Base-by-base conservation (phyloP, 1,140 invertebrate species). In the Drosophila lowei region DNA sequence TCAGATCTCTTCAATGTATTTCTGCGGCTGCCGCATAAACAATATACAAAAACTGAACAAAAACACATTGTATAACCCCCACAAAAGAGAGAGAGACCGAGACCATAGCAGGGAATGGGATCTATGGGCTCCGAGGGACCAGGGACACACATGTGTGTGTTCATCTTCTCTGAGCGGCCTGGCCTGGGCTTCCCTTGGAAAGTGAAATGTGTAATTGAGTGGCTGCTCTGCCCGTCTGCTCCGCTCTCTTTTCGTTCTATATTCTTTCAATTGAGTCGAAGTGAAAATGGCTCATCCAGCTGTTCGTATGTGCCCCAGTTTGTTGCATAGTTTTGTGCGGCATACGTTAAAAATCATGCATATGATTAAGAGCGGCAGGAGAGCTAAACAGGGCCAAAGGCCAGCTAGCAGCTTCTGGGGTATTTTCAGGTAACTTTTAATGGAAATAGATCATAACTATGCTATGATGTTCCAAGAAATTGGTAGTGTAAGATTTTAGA, bases 131-230 rank as follows among this genome's bases (percentile, higher is more conserved):
- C 3, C 4, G 34, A 50, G 30, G 15, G 59, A 25, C n/a, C 34
- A 44, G 52, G 42, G 5, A 52, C 25, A 62, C 66, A 77, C 56
- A 73, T 68, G 54, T 65, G 50, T 73, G 46, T 34, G 30, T 34
- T 21, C 55, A n/a, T n/a, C n/a, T n/a, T 70, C 21, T 71, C 43
- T 73, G 80, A 60, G 74, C 62, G 50, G 64, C 34, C 34, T 13
- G 30, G 30, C 3, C 30, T 34, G 34, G 11, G 73, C 81, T 85
- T 86, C 83, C 83, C 81, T 86, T 86, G 73, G 77, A 85, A 85
- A 85, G 81, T 77, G 74, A 85, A 85, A 86, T 85, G 34, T 38
- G 81, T 77, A 86, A 75, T 85, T 85, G 81, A 85, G 81, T 50
- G 73, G 63, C 21, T 5, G 23, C 30, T 43, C 9, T 7, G 28